These are phyloP conservation scores for Globodera rostochiensis DNA, from an alignment of 1,140 invertebrate species.

Conservation along the genomic window DNA sequence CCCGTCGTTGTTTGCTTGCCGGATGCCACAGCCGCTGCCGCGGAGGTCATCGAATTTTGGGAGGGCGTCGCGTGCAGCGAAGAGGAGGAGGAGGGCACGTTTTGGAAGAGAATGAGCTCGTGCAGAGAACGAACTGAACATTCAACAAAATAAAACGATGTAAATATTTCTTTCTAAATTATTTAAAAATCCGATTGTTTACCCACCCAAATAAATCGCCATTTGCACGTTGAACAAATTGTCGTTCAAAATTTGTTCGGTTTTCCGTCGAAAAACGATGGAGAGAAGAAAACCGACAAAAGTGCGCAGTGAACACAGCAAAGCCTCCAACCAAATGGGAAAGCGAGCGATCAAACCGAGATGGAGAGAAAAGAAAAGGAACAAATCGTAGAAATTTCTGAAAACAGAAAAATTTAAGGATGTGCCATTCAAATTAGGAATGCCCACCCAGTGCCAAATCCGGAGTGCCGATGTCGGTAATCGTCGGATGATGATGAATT, in stretches of 20 bases:
- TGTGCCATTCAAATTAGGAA: not conserved
- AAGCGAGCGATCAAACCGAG: conserved; percentile 8
- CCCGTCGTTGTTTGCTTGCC: not conserved
- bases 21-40: not conserved
- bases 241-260: conserved; percentile 14
- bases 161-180: not conserved
- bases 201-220: conserved; percentile 18
- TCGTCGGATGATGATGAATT: no score
- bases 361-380: conserved; percentile 6
- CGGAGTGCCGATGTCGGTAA: not conserved
- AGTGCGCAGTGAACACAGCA: conserved; percentile 18
- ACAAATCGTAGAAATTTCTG: conserved; percentile 16
- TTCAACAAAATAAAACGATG: not conserved
- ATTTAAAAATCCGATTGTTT: not conserved
- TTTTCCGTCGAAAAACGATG: conserved; percentile 7
- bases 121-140: conserved; percentile 15
- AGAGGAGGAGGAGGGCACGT: not conserved
- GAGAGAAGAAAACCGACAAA: conserved; percentile 16
- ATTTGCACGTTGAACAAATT: conserved; percentile 19
- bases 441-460: not conserved
- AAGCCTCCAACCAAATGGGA: conserved; percentile 26
- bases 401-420: conserved; percentile 8
- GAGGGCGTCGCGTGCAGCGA: conserved; percentile 20
- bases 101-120: not conserved
- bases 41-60: conserved; percentile 25